Percentiles rank a stretch among this genome's conserved stretches.
phyloP scores from a whole-genome alignment of 64 coral and sea anemone species.

The Porites australiensis region DNA sequence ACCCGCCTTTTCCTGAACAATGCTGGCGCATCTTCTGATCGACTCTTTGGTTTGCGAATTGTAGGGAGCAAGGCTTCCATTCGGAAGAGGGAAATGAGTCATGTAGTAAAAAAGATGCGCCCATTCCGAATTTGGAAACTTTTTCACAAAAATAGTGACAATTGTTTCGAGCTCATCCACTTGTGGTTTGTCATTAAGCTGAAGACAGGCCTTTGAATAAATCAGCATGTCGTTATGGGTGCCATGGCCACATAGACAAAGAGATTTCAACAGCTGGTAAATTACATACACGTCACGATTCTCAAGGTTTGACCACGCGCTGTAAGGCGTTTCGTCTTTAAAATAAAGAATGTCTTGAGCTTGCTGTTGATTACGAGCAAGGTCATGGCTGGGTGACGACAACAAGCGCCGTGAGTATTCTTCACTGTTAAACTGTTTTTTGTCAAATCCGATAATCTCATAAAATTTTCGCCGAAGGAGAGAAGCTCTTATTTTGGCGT shows the following conservation, averaged over 20 bases:
- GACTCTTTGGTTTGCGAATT: conserved; percentile 7
- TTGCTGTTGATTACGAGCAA: neutral
- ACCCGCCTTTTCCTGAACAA: neutral
- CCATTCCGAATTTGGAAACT: conserved; percentile 42
- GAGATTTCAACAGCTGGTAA: conserved; percentile 9
- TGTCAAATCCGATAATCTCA: conserved; percentile 46
- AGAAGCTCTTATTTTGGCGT: conserved; percentile 54
- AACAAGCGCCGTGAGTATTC: neutral
- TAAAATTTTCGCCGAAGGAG: conserved; percentile 55
- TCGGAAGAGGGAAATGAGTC: conserved; percentile 67
- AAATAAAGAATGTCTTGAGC: conserved; percentile 64
- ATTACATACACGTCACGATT: neutral
- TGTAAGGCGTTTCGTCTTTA: conserved; percentile 55
- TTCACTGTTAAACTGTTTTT: neutral
- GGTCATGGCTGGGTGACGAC: neutral
- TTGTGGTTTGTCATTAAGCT: neutral
- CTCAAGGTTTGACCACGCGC: conserved; percentile 23
- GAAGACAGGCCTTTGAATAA: conserved; percentile 54
- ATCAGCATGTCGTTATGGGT: conserved; percentile 25
- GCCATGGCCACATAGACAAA: neutral
- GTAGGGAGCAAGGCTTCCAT: conserved; percentile 40
- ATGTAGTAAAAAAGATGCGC: conserved; percentile 75
- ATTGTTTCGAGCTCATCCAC: conserved; percentile 11
- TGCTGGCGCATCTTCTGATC: neutral
- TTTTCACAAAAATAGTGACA: conserved; percentile 12